Percentiles rank a stretch among this genome's conserved stretches.
Conservation (phyloP, 2,797 vertebrate genomes). For the Smutsia temminckii region DNA sequence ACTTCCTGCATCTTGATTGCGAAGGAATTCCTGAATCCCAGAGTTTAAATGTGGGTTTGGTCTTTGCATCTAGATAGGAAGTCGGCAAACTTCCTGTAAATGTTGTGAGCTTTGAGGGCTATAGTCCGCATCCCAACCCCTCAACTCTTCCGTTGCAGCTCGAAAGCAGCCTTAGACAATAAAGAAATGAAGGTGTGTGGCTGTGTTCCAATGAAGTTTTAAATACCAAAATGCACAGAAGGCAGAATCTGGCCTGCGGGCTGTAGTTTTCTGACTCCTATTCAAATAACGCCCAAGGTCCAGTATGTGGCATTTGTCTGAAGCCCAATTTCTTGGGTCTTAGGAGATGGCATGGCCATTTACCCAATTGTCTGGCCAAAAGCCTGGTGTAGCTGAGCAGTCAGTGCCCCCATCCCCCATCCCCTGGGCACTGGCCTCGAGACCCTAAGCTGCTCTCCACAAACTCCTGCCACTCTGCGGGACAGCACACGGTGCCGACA, state of each 20-base stretch:
- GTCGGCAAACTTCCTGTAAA: neutral
- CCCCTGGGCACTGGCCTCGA: neutral
- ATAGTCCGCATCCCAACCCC: accelerated
- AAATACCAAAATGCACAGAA: neutral
- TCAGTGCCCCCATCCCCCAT: too few species aligned
- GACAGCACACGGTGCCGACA: neutral
- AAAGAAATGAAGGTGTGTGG: accelerated
- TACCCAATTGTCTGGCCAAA: neutral
- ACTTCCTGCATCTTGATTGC: neutral
- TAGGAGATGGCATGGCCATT: neutral
- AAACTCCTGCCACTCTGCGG: accelerated
- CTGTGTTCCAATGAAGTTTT: neutral
- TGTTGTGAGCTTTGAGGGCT: neutral
- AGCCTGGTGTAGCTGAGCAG: neutral
- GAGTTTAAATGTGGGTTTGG: neutral
- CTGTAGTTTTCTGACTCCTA: neutral
- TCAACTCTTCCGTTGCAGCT: accelerated
- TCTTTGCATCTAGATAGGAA: neutral
- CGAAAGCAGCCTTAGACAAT: neutral
- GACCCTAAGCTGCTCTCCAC: neutral
- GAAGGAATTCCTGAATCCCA: neutral
- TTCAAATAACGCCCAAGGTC: neutral
- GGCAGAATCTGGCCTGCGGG: neutral
- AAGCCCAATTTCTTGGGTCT: neutral
- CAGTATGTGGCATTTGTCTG: neutral